Evolutionary conservation across 23 tunicate species (phyloP).

Genomic region (Clavelina lepadiformis): DNA sequence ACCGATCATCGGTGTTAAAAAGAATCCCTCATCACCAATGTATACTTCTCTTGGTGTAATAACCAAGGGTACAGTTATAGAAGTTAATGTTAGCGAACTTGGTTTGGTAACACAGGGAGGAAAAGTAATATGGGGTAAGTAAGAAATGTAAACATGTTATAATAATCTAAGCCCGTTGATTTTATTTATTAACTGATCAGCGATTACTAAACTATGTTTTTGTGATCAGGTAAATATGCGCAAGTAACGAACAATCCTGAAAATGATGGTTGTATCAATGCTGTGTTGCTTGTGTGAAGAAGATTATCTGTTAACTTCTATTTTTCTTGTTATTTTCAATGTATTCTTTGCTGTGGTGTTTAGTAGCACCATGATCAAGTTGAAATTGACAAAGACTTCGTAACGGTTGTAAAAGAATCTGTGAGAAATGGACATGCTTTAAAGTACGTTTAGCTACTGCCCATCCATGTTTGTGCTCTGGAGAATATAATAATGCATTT

Average conservation of each 20-base stretch:
- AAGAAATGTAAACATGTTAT: neutral
- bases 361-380: conserved; percentile 62
- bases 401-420: conserved; percentile 67
- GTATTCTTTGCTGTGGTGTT: conserved; percentile 73
- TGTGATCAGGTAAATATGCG: conserved; percentile 65
- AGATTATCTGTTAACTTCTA: too few relatives aligned
- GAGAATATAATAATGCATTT: too few relatives aligned
- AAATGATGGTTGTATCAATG: conserved; percentile 97
- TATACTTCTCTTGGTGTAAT: conserved; percentile 93
- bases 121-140: conserved; percentile 94
- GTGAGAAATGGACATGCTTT: neutral
- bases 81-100: conserved; percentile 90
- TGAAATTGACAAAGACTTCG: conserved; percentile 78
- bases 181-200: too few relatives aligned
- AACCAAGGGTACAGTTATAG: conserved; percentile 92
- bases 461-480: too few relatives aligned
- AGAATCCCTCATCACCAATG: conserved; percentile 93
- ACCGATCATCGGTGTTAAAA: conserved; percentile 92
- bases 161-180: too few relatives aligned
- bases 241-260: conserved; percentile 99
- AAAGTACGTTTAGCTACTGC: too few relatives aligned
- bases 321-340: too few relatives aligned
- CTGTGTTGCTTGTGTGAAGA: conserved; percentile 77
- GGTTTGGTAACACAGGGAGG: conserved; percentile 98
- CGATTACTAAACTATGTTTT: neutral